Conservation (phyloP, 35 echinoderm and acorn worm genomes). For the Apostichopus parvimensis region DNA sequence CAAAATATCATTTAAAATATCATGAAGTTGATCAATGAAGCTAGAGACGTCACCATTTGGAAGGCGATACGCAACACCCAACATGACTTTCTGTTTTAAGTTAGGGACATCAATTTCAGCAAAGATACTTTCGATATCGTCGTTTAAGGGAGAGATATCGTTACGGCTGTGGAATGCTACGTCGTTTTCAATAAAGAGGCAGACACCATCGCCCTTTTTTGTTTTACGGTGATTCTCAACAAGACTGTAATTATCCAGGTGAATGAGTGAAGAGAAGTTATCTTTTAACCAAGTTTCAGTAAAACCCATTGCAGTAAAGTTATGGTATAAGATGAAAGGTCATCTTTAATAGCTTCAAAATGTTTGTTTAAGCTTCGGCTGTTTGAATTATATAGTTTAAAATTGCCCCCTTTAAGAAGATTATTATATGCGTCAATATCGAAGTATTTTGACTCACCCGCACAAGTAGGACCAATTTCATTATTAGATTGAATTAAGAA, state of each 20-base stretch:
- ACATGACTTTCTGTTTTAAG: not conserved
- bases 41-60: not conserved
- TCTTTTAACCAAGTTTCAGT: slow-evolving; percentile 11
- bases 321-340: not conserved
- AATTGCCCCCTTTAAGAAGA: not conserved
- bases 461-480: not conserved
- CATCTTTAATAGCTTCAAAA: not conserved
- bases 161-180: not conserved
- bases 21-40: not conserved
- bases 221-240: not conserved
- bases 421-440: not conserved
- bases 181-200: not conserved
- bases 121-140: not conserved
- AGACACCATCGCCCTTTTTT: not conserved
- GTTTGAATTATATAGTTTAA: not conserved
- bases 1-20: not conserved
- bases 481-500: not conserved
- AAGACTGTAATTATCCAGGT: not conserved
- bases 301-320: not conserved
- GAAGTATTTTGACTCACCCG: not conserved
- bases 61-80: too few species aligned
- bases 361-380: not conserved
- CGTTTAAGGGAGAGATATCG: not conserved
- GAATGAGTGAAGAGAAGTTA: not conserved
- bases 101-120: not conserved